Evolutionary conservation across 2,888 invertebrate genomes (phyloP).

Genomic region (Argyresthia albistria): DNA sequence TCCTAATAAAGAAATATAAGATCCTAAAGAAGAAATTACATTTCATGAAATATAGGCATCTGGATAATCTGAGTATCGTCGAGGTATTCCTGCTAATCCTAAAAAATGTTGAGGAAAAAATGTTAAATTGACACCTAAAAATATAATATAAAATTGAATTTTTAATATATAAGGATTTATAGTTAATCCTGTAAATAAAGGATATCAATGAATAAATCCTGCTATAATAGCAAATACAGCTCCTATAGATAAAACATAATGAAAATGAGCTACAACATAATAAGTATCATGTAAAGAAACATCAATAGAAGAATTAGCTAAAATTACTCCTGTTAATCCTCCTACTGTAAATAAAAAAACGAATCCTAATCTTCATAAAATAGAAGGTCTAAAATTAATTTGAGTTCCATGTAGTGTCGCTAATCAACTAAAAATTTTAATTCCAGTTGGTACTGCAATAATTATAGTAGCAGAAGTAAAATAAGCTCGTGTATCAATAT

Average conservation of each 20-base stretch:
- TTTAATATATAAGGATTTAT: slow-evolving; percentile 74
- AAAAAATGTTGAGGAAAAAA: slow-evolving; percentile 87
- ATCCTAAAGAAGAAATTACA: slow-evolving; percentile 78
- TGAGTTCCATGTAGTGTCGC: slow-evolving; percentile 78
- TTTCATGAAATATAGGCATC: slow-evolving; percentile 78
- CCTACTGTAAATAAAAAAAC: slow-evolving; percentile 84
- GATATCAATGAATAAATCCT: slow-evolving; percentile 81
- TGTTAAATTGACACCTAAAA: slow-evolving; percentile 84
- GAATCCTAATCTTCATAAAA: slow-evolving; percentile 81
- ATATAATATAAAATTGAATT: slow-evolving; percentile 80
- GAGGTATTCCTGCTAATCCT: slow-evolving; percentile 74
- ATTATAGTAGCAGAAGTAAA: slow-evolving; percentile 89
- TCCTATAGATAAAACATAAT: slow-evolving; percentile 86
- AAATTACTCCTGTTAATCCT: slow-evolving; percentile 77
- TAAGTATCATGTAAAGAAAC: slow-evolving; percentile 86
- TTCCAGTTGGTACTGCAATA: slow-evolving; percentile 89
- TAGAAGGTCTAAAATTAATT: slow-evolving; percentile 70
- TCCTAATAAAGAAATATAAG: slow-evolving; percentile 73
- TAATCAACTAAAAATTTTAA: slow-evolving; percentile 86
- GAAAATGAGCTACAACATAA: slow-evolving; percentile 88
- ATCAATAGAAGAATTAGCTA: slow-evolving; percentile 85
- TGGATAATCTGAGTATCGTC: slow-evolving; percentile 83
- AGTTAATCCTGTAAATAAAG: slow-evolving; percentile 75
- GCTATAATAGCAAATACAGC: slow-evolving; percentile 85
- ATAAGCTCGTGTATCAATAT: slow-evolving; percentile 87